These are phyloP conservation scores for Ophiodon elongatus DNA, from an alignment of 2,113 vertebrate genomes.

Conservation along the genomic window DNA sequence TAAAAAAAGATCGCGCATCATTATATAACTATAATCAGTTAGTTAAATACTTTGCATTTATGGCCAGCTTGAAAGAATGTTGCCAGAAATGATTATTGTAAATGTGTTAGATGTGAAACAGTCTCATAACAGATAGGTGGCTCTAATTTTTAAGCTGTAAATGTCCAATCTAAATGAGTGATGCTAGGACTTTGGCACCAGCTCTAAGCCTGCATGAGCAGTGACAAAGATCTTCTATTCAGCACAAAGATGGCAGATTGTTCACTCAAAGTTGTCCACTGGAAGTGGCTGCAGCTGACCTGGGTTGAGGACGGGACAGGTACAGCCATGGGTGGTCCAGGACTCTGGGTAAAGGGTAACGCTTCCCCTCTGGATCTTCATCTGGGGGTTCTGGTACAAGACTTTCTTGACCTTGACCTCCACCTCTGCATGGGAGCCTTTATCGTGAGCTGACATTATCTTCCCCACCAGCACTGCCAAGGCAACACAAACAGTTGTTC, in stretches of 20 bases:
- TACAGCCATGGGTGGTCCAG: constrained; percentile 94
- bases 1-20: constrained; percentile 2
- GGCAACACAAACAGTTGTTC: neutral
- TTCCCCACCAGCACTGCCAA: constrained; percentile 90
- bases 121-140: constrained; percentile 43
- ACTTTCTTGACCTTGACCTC: constrained; percentile 95
- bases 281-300: constrained; percentile 80
- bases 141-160: constrained; percentile 59
- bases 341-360: constrained; percentile 92
- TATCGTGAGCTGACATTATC: constrained; percentile 95
- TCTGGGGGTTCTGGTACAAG: constrained; percentile 86
- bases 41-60: constrained; percentile 10
- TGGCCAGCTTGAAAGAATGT: constrained; percentile 21
- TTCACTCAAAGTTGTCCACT: neutral
- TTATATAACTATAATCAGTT: constrained; percentile 27
- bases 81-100: constrained; percentile 32
- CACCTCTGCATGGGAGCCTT: constrained; percentile 96
- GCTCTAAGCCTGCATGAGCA: constrained; percentile 34
- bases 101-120: constrained; percentile 27
- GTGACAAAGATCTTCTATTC: constrained; percentile 48
- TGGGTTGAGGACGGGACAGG: constrained; percentile 95
- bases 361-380: constrained; percentile 88
- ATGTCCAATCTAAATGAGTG: constrained; percentile 49
- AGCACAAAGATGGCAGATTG: constrained; percentile 50
- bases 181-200: constrained; percentile 41